These are phyloP conservation scores for Drosophila mulleri DNA, from an alignment of 2,888 invertebrate genomes.

Conservation along the genomic window DNA sequence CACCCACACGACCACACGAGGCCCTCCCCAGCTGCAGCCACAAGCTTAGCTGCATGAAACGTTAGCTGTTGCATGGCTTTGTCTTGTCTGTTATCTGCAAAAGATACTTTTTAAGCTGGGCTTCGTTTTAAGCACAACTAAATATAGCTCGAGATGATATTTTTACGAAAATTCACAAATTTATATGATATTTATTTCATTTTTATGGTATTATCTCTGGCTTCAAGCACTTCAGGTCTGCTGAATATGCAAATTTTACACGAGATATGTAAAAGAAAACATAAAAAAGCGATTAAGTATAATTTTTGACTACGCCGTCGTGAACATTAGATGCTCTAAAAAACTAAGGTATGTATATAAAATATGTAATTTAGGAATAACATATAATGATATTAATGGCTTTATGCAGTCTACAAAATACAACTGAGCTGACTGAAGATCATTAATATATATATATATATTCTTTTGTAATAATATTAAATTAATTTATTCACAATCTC, in stretches of 20 bases:
- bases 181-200: slow-evolving; percentile 11
- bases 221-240: slow-evolving; percentile 23
- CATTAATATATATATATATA: too few species aligned
- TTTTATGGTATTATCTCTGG: slow-evolving; percentile 3
- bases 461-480: too few species aligned
- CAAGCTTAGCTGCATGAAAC: slow-evolving; percentile 40
- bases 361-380: not conserved
- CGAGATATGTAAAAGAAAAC: slow-evolving; percentile 35
- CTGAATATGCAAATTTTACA: slow-evolving; percentile 51
- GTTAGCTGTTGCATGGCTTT: slow-evolving; percentile 18
- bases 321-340: not conserved
- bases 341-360: not conserved
- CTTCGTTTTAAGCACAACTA: slow-evolving; percentile 12
- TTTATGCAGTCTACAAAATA: too few species aligned
- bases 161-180: slow-evolving; percentile 18
- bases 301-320: not conserved
- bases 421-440: too few species aligned
- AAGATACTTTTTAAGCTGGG: slow-evolving; percentile 33
- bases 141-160: slow-evolving; percentile 23
- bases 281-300: not conserved
- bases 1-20: slow-evolving; percentile 3
- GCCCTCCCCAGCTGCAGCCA: slow-evolving; percentile 4
- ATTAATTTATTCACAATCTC: too few species aligned
- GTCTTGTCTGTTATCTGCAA: slow-evolving; percentile 12
- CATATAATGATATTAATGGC: too few species aligned